Evolutionary conservation across 2,113 vertebrate species (phyloP).

Genomic region (Theristicus caerulescens): DNA sequence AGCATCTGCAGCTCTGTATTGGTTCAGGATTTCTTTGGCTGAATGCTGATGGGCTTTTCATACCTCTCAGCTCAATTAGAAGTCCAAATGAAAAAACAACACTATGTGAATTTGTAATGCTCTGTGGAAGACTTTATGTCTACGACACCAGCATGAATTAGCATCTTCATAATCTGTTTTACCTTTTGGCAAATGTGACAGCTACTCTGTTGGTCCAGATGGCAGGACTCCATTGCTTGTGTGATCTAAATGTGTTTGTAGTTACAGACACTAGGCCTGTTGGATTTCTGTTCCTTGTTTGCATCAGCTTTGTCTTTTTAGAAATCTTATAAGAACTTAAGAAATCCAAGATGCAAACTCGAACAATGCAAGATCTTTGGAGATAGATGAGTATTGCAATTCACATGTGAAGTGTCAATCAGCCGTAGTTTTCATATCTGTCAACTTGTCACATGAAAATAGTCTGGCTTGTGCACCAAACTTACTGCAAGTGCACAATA

Average conservation of each 20-base stretch:
- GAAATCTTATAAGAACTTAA: not conserved
- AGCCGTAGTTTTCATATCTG: not conserved
- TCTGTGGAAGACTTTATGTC: not conserved
- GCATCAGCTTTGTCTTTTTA: not conserved
- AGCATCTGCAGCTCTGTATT: not conserved
- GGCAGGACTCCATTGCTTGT: not conserved
- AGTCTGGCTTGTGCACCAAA: not conserved
- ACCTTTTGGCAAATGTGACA: not conserved
- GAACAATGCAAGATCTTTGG: not conserved
- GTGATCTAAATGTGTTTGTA: not conserved
- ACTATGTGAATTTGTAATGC: not conserved
- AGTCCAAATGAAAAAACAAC: not conserved
- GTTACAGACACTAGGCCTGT: not conserved
- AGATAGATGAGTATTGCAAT: not conserved
- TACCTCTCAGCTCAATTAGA: not conserved
- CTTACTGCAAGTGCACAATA: not conserved
- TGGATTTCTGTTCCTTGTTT: not conserved
- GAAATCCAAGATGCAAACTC: not conserved
- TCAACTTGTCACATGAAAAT: not conserved
- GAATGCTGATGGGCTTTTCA: not conserved
- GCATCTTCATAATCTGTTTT: not conserved
- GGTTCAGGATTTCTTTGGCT: not conserved
- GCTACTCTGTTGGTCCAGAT: not conserved
- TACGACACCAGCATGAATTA: not conserved
- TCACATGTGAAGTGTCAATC: not conserved